phyloP scores from a whole-genome alignment of 2,888 invertebrate species.

The Pyrochroa serraticornis region DNA sequence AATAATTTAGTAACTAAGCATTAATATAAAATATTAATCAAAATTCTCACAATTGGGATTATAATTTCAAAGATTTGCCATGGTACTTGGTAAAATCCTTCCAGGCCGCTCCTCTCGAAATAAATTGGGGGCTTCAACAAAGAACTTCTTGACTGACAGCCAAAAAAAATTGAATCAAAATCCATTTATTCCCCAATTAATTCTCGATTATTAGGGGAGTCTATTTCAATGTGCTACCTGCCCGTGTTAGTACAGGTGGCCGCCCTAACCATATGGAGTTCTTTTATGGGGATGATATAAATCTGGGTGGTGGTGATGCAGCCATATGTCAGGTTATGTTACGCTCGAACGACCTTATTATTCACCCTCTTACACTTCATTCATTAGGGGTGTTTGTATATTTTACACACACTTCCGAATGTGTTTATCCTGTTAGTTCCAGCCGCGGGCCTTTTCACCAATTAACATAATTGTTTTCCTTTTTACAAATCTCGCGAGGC shows the following conservation, averaged over 20 bases:
- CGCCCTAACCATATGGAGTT: conserved; percentile 38
- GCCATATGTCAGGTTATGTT: conserved; percentile 49
- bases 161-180: neutral
- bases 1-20: too few relatives aligned
- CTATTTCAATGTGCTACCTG: conserved; percentile 17
- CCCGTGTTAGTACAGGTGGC: conserved; percentile 38
- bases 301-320: conserved; percentile 46
- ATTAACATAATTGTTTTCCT: too few relatives aligned
- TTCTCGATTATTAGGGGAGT: conserved; percentile 10
- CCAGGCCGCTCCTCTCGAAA: too few relatives aligned
- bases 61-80: too few relatives aligned
- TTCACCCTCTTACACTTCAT: conserved; percentile 41
- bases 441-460: too few relatives aligned
- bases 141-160: neutral
- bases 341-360: conserved; percentile 44
- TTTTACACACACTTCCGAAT: conserved; percentile 25
- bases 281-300: conserved; percentile 40
- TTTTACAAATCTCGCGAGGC: too few relatives aligned
- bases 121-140: neutral
- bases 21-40: too few relatives aligned
- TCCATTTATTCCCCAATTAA: conserved; percentile 16
- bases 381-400: conserved; percentile 28
- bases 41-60: too few relatives aligned
- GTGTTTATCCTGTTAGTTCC: conserved; percentile 15
- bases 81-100: too few relatives aligned